Evolutionary conservation across 2,888 invertebrate genomes (phyloP), one percentile per base, ranked within the genome.

Genomic region (Scaptomyza parva): DNA sequence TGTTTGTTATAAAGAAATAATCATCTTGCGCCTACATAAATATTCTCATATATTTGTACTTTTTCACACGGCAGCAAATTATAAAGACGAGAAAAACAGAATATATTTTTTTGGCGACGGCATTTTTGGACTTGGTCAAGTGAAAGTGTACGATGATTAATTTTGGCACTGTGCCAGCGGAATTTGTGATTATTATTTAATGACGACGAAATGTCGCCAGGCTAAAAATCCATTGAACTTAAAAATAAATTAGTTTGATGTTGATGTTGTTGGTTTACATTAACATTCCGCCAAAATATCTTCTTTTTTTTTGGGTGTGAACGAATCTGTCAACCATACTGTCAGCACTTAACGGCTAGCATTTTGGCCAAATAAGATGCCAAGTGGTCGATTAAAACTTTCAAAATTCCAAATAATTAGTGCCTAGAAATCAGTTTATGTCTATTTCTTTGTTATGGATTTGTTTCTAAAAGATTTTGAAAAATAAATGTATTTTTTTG

Each of bases 121-220:
- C 40, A n/a, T n/a, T 48, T 64, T 74, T 54, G 67, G 64, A 47
- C 45, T 74, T 74, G 86, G 84, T 88, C 88, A 88, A 89, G 90
- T 88, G 90, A 90, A 90, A 89, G 90, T 90, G 90, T 75, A 67
- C 87, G 90, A 86, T 89, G 89, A 89, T 78, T 89, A 90, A 88
- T 88, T 68, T 84, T 89, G 89, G 89, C 89, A 47, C 28, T 7
- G 20, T 75, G 89, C 89, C 89, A 90, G 78, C 64, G 86, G 89
- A 90, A 89, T 89, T 87, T 53, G 67, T 72, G 83, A 78, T 86
- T 74, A 75, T 87, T 85, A 76, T 82, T 87, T 85, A 84, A 87
- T 83, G 85, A 86, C 82, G 85, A 84, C 82, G 85, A 70, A 84
- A 78, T 70, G 84, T 78, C 86, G 73, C 81, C 83, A 73, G 63